These are phyloP conservation scores for Drosophila recens DNA, from an alignment of 2,888 invertebrate species.

Conservation along the genomic window DNA sequence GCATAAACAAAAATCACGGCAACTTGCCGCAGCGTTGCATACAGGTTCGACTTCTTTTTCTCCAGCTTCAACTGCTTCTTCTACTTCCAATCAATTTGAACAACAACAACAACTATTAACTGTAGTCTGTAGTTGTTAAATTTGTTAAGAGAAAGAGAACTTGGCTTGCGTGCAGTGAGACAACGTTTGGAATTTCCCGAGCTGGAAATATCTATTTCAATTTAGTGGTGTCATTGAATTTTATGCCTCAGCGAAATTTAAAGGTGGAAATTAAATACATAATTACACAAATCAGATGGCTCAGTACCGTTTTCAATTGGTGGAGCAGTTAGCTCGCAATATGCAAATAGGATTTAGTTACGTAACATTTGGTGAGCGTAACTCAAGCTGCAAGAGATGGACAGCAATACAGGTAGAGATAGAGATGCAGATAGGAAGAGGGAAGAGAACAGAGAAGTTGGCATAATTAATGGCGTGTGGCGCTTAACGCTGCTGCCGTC, in stretches of 20 bases:
- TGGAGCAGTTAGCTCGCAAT: conserved; percentile 6
- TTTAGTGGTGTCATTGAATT: conserved; percentile 74
- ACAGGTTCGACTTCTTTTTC: conserved; percentile 40
- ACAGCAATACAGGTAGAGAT: not conserved
- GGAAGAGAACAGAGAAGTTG: conserved; percentile 24
- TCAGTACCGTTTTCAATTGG: conserved; percentile 47
- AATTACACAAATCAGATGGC: conserved; percentile 58
- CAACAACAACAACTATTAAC: conserved; percentile 53
- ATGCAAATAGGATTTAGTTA: conserved; percentile 36
- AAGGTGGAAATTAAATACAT: conserved; percentile 47
- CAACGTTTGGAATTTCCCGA: conserved; percentile 19
- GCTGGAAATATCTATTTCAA: conserved; percentile 49
- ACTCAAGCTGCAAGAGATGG: not conserved
- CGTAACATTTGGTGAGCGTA: conserved; percentile 21
- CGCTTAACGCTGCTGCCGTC: conserved; percentile 59
- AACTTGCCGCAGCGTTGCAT: conserved; percentile 32
- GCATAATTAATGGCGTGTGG: conserved; percentile 80
- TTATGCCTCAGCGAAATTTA: conserved; percentile 69
- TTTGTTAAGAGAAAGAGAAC: conserved; percentile 43
- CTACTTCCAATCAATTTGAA: conserved; percentile 9
- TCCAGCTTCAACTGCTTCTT: not conserved
- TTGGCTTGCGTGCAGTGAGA: conserved; percentile 40
- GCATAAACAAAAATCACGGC: conserved; percentile 28
- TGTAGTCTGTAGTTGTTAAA: conserved; percentile 64
- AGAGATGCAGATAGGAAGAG: not conserved